Evolutionary conservation across 2,113 vertebrate genomes (phyloP).

Genomic region (Cavia porcellus): DNA sequence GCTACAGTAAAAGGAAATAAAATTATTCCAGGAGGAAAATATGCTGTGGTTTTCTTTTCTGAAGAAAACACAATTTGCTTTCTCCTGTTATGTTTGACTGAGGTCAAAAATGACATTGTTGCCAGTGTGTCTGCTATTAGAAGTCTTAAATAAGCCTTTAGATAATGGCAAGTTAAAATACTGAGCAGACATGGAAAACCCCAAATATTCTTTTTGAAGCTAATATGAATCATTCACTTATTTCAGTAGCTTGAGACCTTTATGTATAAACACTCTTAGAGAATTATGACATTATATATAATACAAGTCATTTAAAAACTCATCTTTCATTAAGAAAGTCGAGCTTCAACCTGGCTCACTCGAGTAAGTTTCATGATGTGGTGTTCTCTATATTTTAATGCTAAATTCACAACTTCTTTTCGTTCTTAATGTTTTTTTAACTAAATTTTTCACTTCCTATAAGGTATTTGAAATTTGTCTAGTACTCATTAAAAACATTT

Average conservation of each 20-base stretch:
- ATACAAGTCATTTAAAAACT: conserved; percentile 71
- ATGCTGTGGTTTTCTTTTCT: conserved; percentile 74
- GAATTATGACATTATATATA: conserved; percentile 65
- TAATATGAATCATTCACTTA: conserved; percentile 79
- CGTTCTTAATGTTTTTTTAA: conserved; percentile 45
- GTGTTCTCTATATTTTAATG: conserved; percentile 48
- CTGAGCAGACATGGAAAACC: conserved; percentile 63
- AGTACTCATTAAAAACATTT: too few relatives aligned
- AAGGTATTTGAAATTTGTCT: background rate
- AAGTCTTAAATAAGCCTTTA: conserved; percentile 57
- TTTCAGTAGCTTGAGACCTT: conserved; percentile 74
- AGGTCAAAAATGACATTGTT: conserved; percentile 66
- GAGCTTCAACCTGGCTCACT: conserved; percentile 13
- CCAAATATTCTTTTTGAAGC: conserved; percentile 57
- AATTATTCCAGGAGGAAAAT: conserved; percentile 77
- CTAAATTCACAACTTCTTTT: conserved; percentile 38
- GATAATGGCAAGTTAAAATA: conserved; percentile 61
- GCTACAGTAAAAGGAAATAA: conserved; percentile 76
- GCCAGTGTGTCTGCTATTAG: conserved; percentile 70
- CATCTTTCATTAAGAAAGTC: conserved; percentile 58
- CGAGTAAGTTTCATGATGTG: conserved; percentile 31
- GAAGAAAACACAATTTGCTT: conserved; percentile 43
- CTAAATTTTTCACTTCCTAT: conserved; percentile 57
- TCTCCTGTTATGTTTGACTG: conserved; percentile 62
- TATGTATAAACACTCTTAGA: conserved; percentile 72